Base-by-base conservation (phyloP, 1,140 invertebrate species). In the Chrysomallon squamiferum region DNA sequence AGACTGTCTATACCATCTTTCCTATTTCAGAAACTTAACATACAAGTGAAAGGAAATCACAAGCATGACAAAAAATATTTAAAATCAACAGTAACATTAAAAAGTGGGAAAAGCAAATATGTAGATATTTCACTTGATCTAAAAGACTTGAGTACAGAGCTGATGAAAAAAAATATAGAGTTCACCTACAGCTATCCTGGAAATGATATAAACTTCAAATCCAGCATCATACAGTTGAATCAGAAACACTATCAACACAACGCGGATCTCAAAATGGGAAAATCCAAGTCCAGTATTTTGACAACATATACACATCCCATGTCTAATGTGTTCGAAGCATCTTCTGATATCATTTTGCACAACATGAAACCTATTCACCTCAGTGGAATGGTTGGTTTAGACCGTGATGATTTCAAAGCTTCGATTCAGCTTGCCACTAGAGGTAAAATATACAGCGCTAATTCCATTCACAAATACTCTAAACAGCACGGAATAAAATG, bases 161-260 rank as follows among this genome's bases (percentile, higher is more conserved):
- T 35, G 3, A 49, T 62, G 32, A 72, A 66, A 27, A 41, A 50
- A 18, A 41, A 30, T 2, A 67, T 66, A 2, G 64, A 59, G 13
- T 62, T 35, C 29, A 66, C 35, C 15, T 69, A 75, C 25, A 38
- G 32, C 22, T 76, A 70, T 65, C 76, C 74, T 20, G 74, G 74
- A 25, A 63, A 66, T 47, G 60, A 66, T 5, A 65, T 75, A 33
- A 32, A 22, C 43, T 33, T 66, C 7, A 35, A 38, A 18, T 47
- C 50, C 9, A 56, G 47, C 22, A 27, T 72, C 18, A 49, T 22
- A 4, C 63, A 73, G 59, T 52, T 43, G 20, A 54, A 20, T 25
- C 27, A 30, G 33, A 45, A 56, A 41, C 45, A 70, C 38, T 66
- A 69, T 25, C 49, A 68, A 52, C 49, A 63, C 56, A 63, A 50